Evolutionary conservation across 2,797 vertebrate genomes (phyloP).

Genomic region (Typhlichthys eigenmanni): DNA sequence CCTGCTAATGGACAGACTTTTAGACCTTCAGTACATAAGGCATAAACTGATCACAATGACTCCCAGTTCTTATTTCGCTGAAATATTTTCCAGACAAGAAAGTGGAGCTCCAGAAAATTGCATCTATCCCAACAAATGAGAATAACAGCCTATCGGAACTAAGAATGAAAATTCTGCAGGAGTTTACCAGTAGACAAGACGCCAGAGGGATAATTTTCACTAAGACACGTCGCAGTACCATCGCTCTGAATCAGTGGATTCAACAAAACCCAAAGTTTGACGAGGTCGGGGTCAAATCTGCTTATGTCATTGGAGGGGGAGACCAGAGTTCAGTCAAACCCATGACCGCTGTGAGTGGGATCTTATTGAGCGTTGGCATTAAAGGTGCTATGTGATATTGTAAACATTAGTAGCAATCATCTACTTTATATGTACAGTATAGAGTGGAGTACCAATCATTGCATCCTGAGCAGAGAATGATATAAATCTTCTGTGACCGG

Average conservation of each 20-base stretch:
- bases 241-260: conserved; percentile 89
- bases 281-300: conserved; percentile 83
- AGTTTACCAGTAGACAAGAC: conserved; percentile 78
- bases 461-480: no score
- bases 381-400: no score
- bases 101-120: conserved; percentile 74
- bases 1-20: no score
- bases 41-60: no score
- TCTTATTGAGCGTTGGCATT: not conserved
- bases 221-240: conserved; percentile 88
- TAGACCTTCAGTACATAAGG: no score
- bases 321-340: conserved; percentile 89
- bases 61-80: not conserved
- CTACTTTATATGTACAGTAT: no score
- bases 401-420: no score
- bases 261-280: conserved; percentile 88
- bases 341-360: conserved; percentile 84
- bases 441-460: no score
- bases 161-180: conserved; percentile 80
- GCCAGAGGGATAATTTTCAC: conserved; percentile 95
- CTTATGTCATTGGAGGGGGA: conserved; percentile 88
- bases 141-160: conserved; percentile 85
- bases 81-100: conserved; percentile 77
- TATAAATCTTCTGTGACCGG: no score
- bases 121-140: conserved; percentile 81